A percentile compares a stretch with the other conserved stretches of the same genome.
Evolutionary conservation across 2,113 vertebrate genomes (phyloP).

Genomic region (Tiliqua scincoides): DNA sequence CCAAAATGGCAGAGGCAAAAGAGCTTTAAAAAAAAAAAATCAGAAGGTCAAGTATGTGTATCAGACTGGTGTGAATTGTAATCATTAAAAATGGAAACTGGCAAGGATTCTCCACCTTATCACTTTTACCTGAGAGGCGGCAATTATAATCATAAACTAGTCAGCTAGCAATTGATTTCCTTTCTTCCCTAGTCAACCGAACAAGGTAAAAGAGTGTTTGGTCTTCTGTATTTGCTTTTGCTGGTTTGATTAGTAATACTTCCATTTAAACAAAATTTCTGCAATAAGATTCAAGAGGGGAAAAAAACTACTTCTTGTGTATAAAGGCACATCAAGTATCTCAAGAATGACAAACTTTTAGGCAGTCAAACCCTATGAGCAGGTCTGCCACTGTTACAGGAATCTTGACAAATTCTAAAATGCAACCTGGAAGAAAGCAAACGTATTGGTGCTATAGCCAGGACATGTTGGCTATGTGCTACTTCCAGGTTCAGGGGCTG

Average conservation of each 20-base stretch:
- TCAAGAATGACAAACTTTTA: neutral
- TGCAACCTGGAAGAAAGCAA: neutral
- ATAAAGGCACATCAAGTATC: neutral
- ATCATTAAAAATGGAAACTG: neutral
- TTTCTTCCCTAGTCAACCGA: too few relatives aligned
- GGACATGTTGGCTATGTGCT: neutral
- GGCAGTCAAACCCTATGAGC: neutral
- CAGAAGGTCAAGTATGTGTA: neutral
- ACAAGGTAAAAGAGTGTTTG: neutral
- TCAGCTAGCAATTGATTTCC: too few relatives aligned
- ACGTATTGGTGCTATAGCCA: neutral
- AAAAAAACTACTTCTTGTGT: neutral
- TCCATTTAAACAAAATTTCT: neutral
- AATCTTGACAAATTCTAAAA: neutral
- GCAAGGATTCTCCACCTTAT: neutral
- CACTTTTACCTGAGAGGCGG: neutral
- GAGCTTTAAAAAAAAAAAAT: neutral
- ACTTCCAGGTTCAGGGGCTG: too few relatives aligned
- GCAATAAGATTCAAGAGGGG: neutral
- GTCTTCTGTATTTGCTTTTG: neutral
- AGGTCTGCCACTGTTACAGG: neutral
- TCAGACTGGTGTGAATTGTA: neutral
- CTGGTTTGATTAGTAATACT: neutral
- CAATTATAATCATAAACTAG: too few relatives aligned
- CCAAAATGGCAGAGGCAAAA: neutral